phyloP scores from a whole-genome alignment of 2,888 invertebrate species.

The Leptinotarsa juncta region DNA sequence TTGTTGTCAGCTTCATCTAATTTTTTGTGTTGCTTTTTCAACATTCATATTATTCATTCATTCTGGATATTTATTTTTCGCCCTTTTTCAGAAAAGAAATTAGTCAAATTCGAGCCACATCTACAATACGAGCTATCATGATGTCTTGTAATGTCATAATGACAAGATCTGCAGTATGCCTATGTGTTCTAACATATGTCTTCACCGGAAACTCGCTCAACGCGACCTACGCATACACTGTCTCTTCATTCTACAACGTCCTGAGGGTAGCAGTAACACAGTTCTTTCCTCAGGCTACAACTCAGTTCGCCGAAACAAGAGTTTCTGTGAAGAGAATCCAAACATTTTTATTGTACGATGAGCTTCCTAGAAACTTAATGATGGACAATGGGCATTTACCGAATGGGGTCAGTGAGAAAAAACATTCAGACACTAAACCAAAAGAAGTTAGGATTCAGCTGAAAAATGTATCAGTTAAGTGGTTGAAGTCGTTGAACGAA shows the following conservation, averaged over 20 bases:
- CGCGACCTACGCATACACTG: conserved; percentile 77
- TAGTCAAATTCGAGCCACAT: conserved; percentile 71
- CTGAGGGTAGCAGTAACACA: conserved; percentile 74
- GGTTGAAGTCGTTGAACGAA: conserved; percentile 63
- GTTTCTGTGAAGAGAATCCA: conserved; percentile 64
- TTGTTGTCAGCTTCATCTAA: too few species aligned
- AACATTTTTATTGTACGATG: conserved; percentile 67
- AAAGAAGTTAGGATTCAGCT: conserved; percentile 67
- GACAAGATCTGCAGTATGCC: conserved; percentile 83
- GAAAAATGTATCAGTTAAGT: conserved; percentile 75
- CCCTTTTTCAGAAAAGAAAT: conserved; percentile 73
- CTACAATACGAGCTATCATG: conserved; percentile 75
- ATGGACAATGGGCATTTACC: neutral
- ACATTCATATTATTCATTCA: too few species aligned
- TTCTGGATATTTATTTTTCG: too few species aligned
- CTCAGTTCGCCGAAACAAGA: conserved; percentile 76
- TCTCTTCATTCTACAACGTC: conserved; percentile 79
- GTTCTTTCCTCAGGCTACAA: conserved; percentile 72
- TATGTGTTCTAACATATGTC: conserved; percentile 81
- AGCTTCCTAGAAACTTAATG: conserved; percentile 16
- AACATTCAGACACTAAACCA: neutral
- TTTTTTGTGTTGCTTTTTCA: too few species aligned
- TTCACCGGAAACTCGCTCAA: conserved; percentile 70
- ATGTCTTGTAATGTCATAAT: conserved; percentile 78
- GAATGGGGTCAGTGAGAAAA: neutral